These are phyloP conservation scores for Caenorhabditis sp. DNA, from an alignment of 2,888 invertebrate species.

Conservation along the genomic window DNA sequence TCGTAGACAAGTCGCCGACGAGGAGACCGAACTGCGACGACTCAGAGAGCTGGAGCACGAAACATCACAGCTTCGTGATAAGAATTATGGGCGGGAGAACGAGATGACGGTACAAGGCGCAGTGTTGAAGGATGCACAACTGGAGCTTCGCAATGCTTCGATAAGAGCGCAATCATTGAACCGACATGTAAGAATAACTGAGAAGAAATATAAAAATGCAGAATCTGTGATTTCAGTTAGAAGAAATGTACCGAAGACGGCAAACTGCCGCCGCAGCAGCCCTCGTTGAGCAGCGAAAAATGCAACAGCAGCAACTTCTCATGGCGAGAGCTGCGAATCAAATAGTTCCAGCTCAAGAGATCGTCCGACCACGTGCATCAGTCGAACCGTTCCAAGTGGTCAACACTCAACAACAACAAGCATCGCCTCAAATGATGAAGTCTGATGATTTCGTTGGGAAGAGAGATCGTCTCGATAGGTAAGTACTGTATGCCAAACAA, in stretches of 20 bases:
- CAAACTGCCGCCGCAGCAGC: constrained; percentile 87
- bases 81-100: constrained; percentile 62
- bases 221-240: constrained; percentile 88
- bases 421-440: constrained; percentile 40
- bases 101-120: constrained; percentile 64
- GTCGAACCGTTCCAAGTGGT: constrained; percentile 82
- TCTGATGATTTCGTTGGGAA: constrained; percentile 33
- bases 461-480: constrained; percentile 26
- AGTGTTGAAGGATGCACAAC: constrained; percentile 65
- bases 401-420: constrained; percentile 32
- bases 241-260: constrained; percentile 89
- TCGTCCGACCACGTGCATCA: constrained; percentile 79
- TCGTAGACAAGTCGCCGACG: constrained; percentile 76
- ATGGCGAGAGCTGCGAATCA: constrained; percentile 16
- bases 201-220: no score
- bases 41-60: constrained; percentile 71
- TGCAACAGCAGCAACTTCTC: constrained; percentile 69
- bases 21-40: constrained; percentile 76
- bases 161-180: constrained; percentile 97
- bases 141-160: constrained; percentile 89
- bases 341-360: constrained; percentile 47
- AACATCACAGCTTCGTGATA: constrained; percentile 62
- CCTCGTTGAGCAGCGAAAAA: constrained; percentile 86
- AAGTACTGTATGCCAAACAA: constrained; percentile 19
- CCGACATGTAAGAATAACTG: constrained; percentile 68